Base-by-base conservation (phyloP, 1,140 invertebrate species). In the Hyles euphorbiae region DNA sequence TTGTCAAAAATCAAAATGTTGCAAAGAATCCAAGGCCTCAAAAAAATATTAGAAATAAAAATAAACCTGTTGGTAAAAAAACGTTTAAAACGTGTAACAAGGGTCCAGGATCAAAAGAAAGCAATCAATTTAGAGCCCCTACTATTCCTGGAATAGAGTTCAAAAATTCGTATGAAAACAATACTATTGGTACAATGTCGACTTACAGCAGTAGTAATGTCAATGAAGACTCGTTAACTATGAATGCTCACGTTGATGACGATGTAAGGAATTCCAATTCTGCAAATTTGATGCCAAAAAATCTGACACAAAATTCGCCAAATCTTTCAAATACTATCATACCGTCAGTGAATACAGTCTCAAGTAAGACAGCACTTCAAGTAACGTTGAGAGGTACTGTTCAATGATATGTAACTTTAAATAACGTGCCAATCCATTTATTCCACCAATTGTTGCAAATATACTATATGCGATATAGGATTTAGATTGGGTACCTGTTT, bases 1-100 rank as follows among this genome's bases (percentile, higher is more conserved):
- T 60, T 47, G 3, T 40, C 9, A 56, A 49, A 10, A 58, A 53
- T 3, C 11, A 46, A n/a, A 43, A 46, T 22, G 34, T 47, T 22
- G 4, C 47, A 50, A 59, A 63, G 10, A 60, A 59, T 11, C 3
- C 46, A 9, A 60, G 52, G 4, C 53, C 22, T 58, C 60, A 58
- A 53, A 62, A 56, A 36, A 34, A n/a, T n/a, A 40, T 8, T 44
- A 22, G 12, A 43, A 53, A 10, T 10, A 57, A 44, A 36, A 49
- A 34, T 54, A 67, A 33, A 58, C 53, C 8, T 33, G 49, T 6
- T 11, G 53, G 47, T 44, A 64, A 40, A 58, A 58, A 40, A 3
- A 33, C 9, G n/a, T 5, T 32, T 10, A 46, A 7, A 55, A 32
- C 11, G 6, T 46, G 44, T 33, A 22, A 55, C 7, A 11, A 40